phyloP scores from a whole-genome alignment of 2,888 invertebrate species.

The Pemphredon lugubris region DNA sequence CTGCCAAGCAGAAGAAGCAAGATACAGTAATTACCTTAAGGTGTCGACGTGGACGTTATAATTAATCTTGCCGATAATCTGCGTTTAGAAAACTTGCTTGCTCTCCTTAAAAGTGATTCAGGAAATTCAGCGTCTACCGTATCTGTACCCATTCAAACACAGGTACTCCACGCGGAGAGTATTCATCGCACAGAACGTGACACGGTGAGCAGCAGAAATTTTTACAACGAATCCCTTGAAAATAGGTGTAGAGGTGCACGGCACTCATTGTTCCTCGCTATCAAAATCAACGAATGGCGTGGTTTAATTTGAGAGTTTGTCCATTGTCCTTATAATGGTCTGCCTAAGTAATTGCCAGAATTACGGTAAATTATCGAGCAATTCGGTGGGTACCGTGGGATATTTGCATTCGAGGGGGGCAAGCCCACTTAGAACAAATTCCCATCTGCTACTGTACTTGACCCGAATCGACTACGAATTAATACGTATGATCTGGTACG shows the following conservation, averaged over 20 bases:
- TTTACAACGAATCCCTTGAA: no score
- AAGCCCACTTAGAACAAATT: slow-evolving; percentile 47
- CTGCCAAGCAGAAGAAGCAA: no score
- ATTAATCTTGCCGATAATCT: no score
- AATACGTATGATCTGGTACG: slow-evolving; percentile 35
- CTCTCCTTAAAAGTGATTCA: no score
- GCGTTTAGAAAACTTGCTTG: no score
- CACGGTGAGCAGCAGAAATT: no score
- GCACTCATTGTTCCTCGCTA: slow-evolving; percentile 24
- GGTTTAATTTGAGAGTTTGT: slow-evolving; percentile 7
- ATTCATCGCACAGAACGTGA: no score
- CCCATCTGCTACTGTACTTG: slow-evolving; percentile 57
- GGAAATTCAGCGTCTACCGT: no score
- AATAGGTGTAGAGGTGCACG: neutral
- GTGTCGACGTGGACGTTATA: no score
- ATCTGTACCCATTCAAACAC: no score
- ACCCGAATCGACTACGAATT: slow-evolving; percentile 59
- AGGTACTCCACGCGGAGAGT: no score
- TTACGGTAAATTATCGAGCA: slow-evolving; percentile 67
- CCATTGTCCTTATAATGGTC: slow-evolving; percentile 47
- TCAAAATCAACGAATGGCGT: slow-evolving; percentile 23
- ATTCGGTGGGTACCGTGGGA: slow-evolving; percentile 61
- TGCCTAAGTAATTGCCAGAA: slow-evolving; percentile 60
- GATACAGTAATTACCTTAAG: no score
- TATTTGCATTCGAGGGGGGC: slow-evolving; percentile 66